Percentiles rank a stretch among this genome's conserved stretches.
phyloP scores from a whole-genome alignment of 1,140 invertebrate genomes.

The Luehdorfia chinensis region DNA sequence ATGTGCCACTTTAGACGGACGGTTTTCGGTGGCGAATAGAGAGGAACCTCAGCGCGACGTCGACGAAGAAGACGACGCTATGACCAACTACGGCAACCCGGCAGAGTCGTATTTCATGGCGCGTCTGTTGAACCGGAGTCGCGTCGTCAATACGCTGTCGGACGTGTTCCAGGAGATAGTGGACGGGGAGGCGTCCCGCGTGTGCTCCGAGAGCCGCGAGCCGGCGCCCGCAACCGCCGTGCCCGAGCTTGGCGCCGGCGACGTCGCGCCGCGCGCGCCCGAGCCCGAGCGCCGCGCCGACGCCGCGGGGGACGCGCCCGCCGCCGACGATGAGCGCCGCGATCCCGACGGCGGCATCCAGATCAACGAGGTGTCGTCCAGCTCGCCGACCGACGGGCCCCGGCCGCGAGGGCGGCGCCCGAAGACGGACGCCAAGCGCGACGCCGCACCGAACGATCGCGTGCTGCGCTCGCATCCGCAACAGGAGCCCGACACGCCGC shows the following conservation, averaged over 20 bases:
- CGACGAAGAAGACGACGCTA: constrained; percentile 40
- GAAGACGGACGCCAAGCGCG: too few species aligned
- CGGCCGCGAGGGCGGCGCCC: background rate
- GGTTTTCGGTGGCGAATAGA: constrained; percentile 38
- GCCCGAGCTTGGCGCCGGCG: constrained; percentile 26
- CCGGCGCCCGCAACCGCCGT: constrained; percentile 30
- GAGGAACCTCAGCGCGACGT: constrained; percentile 27
- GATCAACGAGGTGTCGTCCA: constrained; percentile 80
- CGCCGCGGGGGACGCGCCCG: constrained; percentile 18
- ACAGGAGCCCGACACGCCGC: constrained; percentile 42
- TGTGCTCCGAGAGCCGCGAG: constrained; percentile 27
- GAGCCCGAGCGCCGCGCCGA: constrained; percentile 14
- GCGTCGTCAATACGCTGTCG: constrained; percentile 59
- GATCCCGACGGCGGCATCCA: constrained; percentile 74
- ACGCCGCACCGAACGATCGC: constrained; percentile 42
- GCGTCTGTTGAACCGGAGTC: constrained; percentile 54
- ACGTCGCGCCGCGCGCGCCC: constrained; percentile 15
- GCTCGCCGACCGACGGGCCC: constrained; percentile 40
- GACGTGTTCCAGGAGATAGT: constrained; percentile 60
- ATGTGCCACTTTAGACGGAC: constrained; percentile 50
- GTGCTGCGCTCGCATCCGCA: constrained; percentile 67
- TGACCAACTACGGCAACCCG: constrained; percentile 70
- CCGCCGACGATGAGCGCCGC: too few species aligned
- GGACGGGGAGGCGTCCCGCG: constrained; percentile 26
- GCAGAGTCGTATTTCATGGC: constrained; percentile 72